Evolutionary conservation across 2,888 invertebrate species (phyloP), one percentile per base, ranked within the genome.

Genomic region (Drosophila picticornis): DNA sequence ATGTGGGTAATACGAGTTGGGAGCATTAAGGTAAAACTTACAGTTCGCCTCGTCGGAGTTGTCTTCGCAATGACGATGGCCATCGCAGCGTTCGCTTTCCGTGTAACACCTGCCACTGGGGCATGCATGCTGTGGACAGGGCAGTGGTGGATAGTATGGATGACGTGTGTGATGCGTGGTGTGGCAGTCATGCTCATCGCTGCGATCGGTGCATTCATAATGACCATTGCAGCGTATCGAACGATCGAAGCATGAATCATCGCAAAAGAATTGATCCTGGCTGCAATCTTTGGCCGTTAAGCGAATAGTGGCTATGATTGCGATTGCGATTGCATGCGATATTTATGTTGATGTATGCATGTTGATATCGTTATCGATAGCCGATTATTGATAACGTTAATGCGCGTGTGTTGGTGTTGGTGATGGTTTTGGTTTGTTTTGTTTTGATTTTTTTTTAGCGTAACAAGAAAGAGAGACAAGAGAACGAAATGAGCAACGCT

Each of bases 141-240:
- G 91, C 61, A 69, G 46, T 50, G 22, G 16, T 19, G 71, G 72
- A 40, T 73, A 72, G 6, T 60, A 66, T 57, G 82, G 84, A 64
- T 85, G 81, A 43, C 78, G 81, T 70, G 85, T 71, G 51, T 80
- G 51, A 43, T 70, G 74, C 31, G 43, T 48, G 48, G 22, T 38
- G 38, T 74, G 62, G 52, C 93, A 93, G 63, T 91, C 84, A 29
- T 76, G 72, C 92, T 96, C 96, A 82, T 96, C 96, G 7, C 95
- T 95, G 63, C 94, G 94, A 90, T 96, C 96, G 34, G 89, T 75
- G 85, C 96, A 96, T 90, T 96, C 96, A 34, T 57, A 56, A 38
- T 93, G 81, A 56, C 94, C 94, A 88, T 97, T 95, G 88, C 97
- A 97, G 65, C 93, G 93, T 84, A 95, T 95, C 22, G 93, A 93